Evolutionary conservation across 2,888 invertebrate species (phyloP), one percentile per base, ranked within the genome.

Genomic region (Mythimna vitellina): DNA sequence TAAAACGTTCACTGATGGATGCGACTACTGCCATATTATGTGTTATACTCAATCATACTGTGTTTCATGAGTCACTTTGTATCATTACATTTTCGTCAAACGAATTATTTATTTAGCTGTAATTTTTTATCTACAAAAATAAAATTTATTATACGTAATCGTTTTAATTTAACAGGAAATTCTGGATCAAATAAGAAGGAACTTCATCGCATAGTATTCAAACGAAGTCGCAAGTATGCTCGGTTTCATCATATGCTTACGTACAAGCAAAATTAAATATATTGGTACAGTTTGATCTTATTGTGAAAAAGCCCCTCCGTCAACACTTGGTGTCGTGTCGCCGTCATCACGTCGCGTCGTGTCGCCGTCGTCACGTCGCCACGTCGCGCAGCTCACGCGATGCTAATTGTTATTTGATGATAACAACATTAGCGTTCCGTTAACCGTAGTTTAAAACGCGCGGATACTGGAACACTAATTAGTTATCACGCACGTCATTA

Each of bases 351-450:
- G 56, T 58, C 20, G 32, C 57, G 20, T 8, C 29, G 25, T 54
- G 25, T 22, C 25, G 49, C 20, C 49, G 60, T 46, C 54, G 71
- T 38, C 58, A 29, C 20, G 51, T 64, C 29, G n/a, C 0, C n/a
- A 10, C 42, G 49, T 22, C 32, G 57, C 22, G 53, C n/a, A n/a
- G 56, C 56, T 67, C 62, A 67, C 64, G 82, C 74, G 63, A 68
- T 56, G 7, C 69, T 76, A 79, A 76, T 79, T 79, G 62, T 65
- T 57, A 65, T 72, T 71, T 72, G 71, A 82, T 76, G 76, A 76
- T 69, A 76, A 63, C 67, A 49, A 65, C 65, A 69, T 82, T 62
- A 73, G 53, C 65, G 62, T 69, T 64, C 73, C 67, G 29, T 63
- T 62, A 53, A 29, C n/a, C 63, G 57, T 25, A 65, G 75, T 70